phyloP scores from a whole-genome alignment of 2,888 invertebrate species.

The Apotomis betuletana region DNA sequence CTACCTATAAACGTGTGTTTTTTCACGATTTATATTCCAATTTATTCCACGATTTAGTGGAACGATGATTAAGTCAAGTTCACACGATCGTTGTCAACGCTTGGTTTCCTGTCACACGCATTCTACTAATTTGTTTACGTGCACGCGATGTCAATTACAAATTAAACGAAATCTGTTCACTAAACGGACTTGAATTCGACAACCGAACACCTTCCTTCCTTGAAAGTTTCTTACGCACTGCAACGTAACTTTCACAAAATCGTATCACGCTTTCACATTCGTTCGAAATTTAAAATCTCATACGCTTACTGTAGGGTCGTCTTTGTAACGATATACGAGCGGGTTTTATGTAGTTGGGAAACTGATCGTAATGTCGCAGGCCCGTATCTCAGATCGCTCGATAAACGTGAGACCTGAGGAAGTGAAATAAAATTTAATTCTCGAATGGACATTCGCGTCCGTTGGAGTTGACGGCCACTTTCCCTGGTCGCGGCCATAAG shows the following conservation, averaged over 20 bases:
- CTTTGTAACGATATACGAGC: background rate
- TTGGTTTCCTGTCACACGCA: slow-evolving; percentile 30
- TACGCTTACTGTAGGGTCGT: background rate
- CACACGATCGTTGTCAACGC: slow-evolving; percentile 18
- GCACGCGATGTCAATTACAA: slow-evolving; percentile 25
- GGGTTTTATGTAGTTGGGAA: slow-evolving; percentile 1
- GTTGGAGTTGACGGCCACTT: slow-evolving; percentile 49
- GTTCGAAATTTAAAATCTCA: slow-evolving; percentile 8
- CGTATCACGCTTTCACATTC: background rate
- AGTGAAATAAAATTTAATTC: slow-evolving; percentile 54
- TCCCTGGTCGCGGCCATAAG: slow-evolving; percentile 47
- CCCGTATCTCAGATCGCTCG: slow-evolving; percentile 43
- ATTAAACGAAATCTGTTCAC: slow-evolving; percentile 21
- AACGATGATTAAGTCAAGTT: slow-evolving; percentile 12
- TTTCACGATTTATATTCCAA: background rate
- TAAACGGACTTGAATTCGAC: slow-evolving; percentile 28
- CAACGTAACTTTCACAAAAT: slow-evolving; percentile 5
- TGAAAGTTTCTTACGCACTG: slow-evolving; percentile 36
- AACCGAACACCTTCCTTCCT: slow-evolving; percentile 34
- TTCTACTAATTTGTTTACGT: slow-evolving; percentile 30
- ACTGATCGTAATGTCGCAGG: slow-evolving; percentile 30
- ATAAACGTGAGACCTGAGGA: slow-evolving; percentile 59
- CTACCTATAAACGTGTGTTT: too few species aligned
- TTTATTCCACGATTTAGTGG: background rate
- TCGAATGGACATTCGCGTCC: slow-evolving; percentile 46